Percentiles rank a stretch among this genome's conserved stretches.
These are phyloP conservation scores for Thymallus thymallus DNA, from an alignment of 2,113 vertebrate genomes.

Conservation along the genomic window DNA sequence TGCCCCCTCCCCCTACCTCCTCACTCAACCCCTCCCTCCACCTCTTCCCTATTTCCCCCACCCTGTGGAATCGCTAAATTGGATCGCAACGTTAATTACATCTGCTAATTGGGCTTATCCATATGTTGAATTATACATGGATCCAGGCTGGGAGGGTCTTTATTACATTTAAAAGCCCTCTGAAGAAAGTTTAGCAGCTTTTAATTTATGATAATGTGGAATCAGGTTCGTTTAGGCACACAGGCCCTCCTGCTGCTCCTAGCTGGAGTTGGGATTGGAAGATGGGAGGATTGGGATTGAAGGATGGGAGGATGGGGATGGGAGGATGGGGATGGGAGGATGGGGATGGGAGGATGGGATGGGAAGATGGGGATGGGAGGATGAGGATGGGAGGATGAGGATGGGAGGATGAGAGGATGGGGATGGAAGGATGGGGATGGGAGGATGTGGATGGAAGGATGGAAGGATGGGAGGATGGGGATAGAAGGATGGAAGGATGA, in stretches of 20 bases:
- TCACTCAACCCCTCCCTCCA: not conserved
- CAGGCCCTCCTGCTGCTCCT: not conserved
- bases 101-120: constrained; percentile 65
- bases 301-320: too few species aligned
- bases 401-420: too few species aligned
- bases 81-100: not conserved
- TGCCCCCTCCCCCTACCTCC: not conserved
- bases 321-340: too few species aligned
- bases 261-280: constrained; percentile 43
- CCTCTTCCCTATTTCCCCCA: constrained; percentile 15
- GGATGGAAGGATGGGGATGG: too few species aligned
- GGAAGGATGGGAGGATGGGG: too few species aligned
- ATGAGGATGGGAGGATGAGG: too few species aligned
- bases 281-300: too few species aligned
- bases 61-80: constrained; percentile 29
- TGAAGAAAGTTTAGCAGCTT: constrained; percentile 62
- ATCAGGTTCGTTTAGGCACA: constrained; percentile 36
- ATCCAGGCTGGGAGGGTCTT: constrained; percentile 44
- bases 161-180: constrained; percentile 54
- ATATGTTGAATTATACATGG: constrained; percentile 68
- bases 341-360: too few species aligned
- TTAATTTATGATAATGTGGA: constrained; percentile 63
- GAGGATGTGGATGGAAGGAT: too few species aligned
- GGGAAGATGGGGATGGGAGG: too few species aligned
- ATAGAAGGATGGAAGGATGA: too few species aligned